Conservation (phyloP, 1,140 invertebrate genomes). For the Diprion similis region DNA sequence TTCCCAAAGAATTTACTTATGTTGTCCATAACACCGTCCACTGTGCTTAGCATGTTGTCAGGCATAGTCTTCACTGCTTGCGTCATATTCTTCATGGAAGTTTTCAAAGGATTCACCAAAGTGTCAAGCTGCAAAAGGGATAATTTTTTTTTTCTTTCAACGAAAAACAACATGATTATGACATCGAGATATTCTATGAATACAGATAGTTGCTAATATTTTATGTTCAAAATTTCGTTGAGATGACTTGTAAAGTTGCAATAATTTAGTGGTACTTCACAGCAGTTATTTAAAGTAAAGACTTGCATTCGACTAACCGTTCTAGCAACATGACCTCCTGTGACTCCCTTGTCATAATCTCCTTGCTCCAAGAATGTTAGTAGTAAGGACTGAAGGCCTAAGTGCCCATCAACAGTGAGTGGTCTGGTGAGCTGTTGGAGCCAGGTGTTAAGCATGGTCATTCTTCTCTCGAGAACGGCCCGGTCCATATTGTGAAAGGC, state of each 20-base stretch:
- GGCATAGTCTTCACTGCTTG: slow-evolving; percentile 81
- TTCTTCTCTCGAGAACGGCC: slow-evolving; percentile 85
- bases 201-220: slow-evolving; percentile 1
- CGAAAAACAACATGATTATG: too few species aligned
- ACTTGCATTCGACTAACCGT: slow-evolving; percentile 57
- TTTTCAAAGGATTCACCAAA: slow-evolving; percentile 81
- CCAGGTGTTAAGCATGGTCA: slow-evolving; percentile 85
- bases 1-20: slow-evolving; percentile 66
- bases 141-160: background rate
- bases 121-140: slow-evolving; percentile 71
- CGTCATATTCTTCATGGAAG: slow-evolving; percentile 79
- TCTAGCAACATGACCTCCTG: slow-evolving; percentile 65
- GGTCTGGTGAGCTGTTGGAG: slow-evolving; percentile 74
- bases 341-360: slow-evolving; percentile 75
- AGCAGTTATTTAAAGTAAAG: slow-evolving; percentile 15
- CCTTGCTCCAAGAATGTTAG: slow-evolving; percentile 81
- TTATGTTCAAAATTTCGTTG: slow-evolving; percentile 10
- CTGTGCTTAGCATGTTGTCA: slow-evolving; percentile 80
- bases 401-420: slow-evolving; percentile 68
- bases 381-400: slow-evolving; percentile 73
- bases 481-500: slow-evolving; percentile 93
- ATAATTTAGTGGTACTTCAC: background rate
- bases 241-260: slow-evolving; percentile 11
- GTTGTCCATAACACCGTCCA: slow-evolving; percentile 84
- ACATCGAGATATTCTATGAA: too few species aligned